These are phyloP conservation scores for Illadopsis cleaveri DNA, from an alignment of 2,113 vertebrate species.

Conservation along the genomic window DNA sequence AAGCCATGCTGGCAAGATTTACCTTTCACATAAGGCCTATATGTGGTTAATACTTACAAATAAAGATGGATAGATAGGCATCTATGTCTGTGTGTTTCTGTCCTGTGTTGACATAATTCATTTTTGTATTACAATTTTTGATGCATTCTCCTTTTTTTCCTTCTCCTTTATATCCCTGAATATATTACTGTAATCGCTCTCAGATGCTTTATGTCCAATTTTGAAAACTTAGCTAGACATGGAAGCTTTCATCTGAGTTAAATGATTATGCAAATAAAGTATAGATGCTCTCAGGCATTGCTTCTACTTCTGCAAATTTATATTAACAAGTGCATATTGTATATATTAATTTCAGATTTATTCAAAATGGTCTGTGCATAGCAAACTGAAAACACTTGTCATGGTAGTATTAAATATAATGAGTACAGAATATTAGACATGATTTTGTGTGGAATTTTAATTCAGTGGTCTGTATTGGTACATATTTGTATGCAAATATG, in stretches of 20 bases:
- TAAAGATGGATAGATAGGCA: not conserved
- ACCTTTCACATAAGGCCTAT: slow-evolving; percentile 49
- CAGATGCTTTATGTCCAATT: not conserved
- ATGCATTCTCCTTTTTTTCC: not conserved
- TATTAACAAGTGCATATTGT: not conserved
- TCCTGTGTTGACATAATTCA: not conserved
- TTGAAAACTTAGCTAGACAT: not conserved
- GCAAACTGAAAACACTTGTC: not conserved
- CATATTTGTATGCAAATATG: not conserved
- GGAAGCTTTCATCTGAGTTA: not conserved
- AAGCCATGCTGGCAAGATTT: slow-evolving; percentile 69
- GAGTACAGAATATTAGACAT: not conserved
- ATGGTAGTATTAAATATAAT: not conserved
- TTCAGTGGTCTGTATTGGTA: not conserved
- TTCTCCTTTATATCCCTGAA: not conserved
- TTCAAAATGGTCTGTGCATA: not conserved
- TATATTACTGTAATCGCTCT: not conserved
- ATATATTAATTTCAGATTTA: not conserved
- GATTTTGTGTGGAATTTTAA: not conserved
- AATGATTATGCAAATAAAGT: slow-evolving; percentile 9
- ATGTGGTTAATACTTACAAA: slow-evolving; percentile 38
- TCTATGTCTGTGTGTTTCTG: not conserved
- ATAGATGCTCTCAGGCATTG: not conserved
- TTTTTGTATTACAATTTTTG: not conserved
- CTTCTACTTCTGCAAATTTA: not conserved